phyloP scores from a whole-genome alignment of 2,797 vertebrate genomes.

The Gymnopithys bicolor region DNA sequence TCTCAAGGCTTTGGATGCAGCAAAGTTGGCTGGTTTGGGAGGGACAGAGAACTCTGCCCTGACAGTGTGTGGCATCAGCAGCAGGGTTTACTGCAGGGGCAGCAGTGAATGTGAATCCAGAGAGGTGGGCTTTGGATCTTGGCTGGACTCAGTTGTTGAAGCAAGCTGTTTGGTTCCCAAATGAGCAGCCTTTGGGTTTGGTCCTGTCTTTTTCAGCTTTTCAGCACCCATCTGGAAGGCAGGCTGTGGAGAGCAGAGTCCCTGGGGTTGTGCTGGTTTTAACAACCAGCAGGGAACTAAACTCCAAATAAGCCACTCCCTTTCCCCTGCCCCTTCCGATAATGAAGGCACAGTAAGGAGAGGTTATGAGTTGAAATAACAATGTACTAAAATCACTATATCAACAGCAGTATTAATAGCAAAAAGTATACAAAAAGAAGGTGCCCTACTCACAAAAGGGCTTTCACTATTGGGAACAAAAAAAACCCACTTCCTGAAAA shows the following conservation, averaged over 20 bases:
- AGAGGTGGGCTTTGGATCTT: neutral
- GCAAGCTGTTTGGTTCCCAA: neutral
- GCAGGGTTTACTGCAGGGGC: neutral
- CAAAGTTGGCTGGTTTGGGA: neutral
- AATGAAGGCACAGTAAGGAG: neutral
- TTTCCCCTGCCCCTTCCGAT: neutral
- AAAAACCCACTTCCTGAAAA: neutral
- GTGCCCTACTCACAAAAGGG: neutral
- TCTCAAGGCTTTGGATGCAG: neutral
- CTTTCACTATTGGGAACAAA: neutral
- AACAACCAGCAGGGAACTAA: neutral
- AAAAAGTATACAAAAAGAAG: neutral
- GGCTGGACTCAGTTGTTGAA: neutral
- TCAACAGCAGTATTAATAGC: neutral
- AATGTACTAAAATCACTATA: neutral
- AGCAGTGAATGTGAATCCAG: neutral
- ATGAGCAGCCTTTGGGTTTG: neutral
- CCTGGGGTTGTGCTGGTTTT: neutral
- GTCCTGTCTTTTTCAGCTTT: neutral
- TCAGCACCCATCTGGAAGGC: neutral
- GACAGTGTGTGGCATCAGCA: neutral
- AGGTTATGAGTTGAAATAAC: neutral
- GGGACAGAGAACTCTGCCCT: neutral
- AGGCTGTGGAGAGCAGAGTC: neutral
- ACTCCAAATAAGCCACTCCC: neutral